Conservation (phyloP, 2,888 invertebrate species). For the Trisateles emortualis region DNA sequence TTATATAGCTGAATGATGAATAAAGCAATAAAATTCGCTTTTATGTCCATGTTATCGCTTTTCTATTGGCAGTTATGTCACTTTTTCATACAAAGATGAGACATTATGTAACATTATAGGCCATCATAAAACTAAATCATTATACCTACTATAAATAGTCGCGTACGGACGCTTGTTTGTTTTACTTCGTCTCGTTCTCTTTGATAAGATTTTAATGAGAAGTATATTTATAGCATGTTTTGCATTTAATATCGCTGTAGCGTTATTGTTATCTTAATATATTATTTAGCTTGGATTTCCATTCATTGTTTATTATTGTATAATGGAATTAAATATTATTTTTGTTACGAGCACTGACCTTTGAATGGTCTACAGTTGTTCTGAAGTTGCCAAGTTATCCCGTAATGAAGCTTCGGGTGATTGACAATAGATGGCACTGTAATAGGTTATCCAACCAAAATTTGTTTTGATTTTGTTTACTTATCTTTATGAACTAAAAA, state of each 20-base stretch:
- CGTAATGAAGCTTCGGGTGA: slow-evolving; percentile 13
- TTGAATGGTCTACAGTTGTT: neutral
- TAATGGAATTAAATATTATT: slow-evolving; percentile 4
- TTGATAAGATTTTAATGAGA: slow-evolving; percentile 54
- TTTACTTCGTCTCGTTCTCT: slow-evolving; percentile 46
- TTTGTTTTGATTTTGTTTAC: neutral
- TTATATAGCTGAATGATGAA: slow-evolving; percentile 84
- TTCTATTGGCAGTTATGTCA: slow-evolving; percentile 80
- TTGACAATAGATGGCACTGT: slow-evolving; percentile 43
- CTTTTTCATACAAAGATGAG: slow-evolving; percentile 66
- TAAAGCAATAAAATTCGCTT: slow-evolving; percentile 82
- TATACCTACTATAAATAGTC: slow-evolving; percentile 56
- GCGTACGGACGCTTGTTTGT: slow-evolving; percentile 32
- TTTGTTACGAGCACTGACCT: slow-evolving; percentile 22
- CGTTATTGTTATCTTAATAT: slow-evolving; percentile 20
- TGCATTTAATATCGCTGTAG: slow-evolving; percentile 12
- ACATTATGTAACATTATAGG: slow-evolving; percentile 64
- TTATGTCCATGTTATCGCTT: slow-evolving; percentile 79
- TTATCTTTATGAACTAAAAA: neutral
- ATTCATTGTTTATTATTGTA: slow-evolving; percentile 10
- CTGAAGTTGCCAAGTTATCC: slow-evolving; percentile 10
- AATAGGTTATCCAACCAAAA: neutral
- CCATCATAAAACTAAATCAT: slow-evolving; percentile 67
- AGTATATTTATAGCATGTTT: slow-evolving; percentile 39
- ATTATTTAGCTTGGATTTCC: slow-evolving; percentile 15